Evolutionary conservation across 1,140 invertebrate genomes (phyloP).

Genomic region (Oncopodura yosiiana): DNA sequence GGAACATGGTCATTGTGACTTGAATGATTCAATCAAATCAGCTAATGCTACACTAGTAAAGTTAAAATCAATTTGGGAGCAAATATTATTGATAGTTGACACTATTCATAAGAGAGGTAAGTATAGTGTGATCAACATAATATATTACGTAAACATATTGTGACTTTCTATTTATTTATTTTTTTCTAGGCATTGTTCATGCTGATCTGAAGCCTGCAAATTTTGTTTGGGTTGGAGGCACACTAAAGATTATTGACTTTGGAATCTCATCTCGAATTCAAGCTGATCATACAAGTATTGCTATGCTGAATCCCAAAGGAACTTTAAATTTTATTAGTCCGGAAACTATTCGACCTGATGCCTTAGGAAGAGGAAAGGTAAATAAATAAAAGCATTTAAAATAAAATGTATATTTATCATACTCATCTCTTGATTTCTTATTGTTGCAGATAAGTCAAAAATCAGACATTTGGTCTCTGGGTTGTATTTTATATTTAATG

Average conservation of each 20-base stretch:
- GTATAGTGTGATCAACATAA: no score
- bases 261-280: conserved; percentile 89
- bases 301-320: conserved; percentile 68
- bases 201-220: conserved; percentile 95
- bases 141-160: no score
- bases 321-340: conserved; percentile 96
- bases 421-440: neutral
- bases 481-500: conserved; percentile 90
- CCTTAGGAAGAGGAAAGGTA: conserved; percentile 33
- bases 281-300: conserved; percentile 77
- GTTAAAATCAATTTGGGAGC: conserved; percentile 82
- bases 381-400: neutral
- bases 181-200: conserved; percentile 73
- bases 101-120: conserved; percentile 80
- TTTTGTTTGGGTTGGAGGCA: conserved; percentile 77
- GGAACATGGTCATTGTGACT: conserved; percentile 86
- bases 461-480: conserved; percentile 94
- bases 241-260: conserved; percentile 94
- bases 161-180: conserved; percentile 14
- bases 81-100: conserved; percentile 84
- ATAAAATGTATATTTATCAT: neutral
- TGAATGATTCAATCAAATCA: conserved; percentile 63
- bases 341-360: conserved; percentile 62
- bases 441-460: conserved; percentile 70
- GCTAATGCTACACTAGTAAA: conserved; percentile 52